Evolutionary conservation across 2,113 vertebrate genomes (phyloP), one percentile per base, ranked within the genome.

Genomic region (Saguinus midas): DNA sequence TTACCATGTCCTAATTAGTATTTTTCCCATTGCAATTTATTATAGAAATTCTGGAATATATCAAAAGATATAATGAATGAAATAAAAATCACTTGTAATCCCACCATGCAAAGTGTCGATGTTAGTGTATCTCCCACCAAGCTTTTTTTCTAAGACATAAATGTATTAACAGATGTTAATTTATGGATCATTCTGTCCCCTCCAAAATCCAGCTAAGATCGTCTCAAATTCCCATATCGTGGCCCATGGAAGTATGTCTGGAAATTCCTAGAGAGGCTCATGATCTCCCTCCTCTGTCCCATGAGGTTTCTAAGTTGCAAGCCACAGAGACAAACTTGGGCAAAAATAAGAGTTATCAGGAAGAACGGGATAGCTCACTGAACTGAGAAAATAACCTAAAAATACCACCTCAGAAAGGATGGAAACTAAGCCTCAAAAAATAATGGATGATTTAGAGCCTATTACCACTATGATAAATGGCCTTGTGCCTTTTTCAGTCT

Each of bases 1-100:
- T 95, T 70, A 52, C 85, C 73, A 37, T 29, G 52, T 45, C 85
- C 93, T 94, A 89, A 93, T 93, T 89, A 68, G 4, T 90, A 83
- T 90, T 96, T 86, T 70, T 35, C 76, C 78, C 17, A 13, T 68
- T 90, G 80, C 9, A 64, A 13, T 85, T 92, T 80, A 88, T 48
- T 76, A 68, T 76, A 86, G 80, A 94, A 86, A 92, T 64, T 76
- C 76, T 48, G 29, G 78, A 94, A 58, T 37, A 43, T 78, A 94
- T 82, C 72, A 76, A 92, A 84, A 91, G 23, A 5, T 48, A 85
- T 7, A 55, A 66, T 75, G 75, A 86, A 73, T 50, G 91, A 94
- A 90, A 80, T 61, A 70, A 91, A 89, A 81, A 76, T 58, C 76
- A 85, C 1, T 6, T 29, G 6, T 45, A 80, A 92, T 75, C 64